Conservation (phyloP, 2,113 vertebrate genomes). For the Oryzias melastigma region DNA sequence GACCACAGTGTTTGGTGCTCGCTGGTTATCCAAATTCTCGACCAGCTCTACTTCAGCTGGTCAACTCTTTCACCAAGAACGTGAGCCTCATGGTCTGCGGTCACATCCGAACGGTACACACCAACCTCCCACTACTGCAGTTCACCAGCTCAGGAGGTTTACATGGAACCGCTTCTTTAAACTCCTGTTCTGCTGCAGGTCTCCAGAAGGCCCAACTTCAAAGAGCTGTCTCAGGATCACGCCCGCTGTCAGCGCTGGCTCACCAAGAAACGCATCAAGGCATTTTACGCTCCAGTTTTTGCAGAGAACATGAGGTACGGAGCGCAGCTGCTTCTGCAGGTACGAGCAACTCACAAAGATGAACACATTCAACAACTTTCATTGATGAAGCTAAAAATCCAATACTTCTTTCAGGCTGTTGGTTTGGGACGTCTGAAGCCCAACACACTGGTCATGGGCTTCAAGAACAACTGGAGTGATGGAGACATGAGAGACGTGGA, state of each 20-base stretch:
- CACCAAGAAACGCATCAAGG: constrained; percentile 89
- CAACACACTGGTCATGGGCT: constrained; percentile 93
- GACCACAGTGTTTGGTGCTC: constrained; percentile 95
- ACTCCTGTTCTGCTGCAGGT: constrained; percentile 66
- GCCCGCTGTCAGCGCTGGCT: constrained; percentile 91
- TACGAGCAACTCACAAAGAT: constrained; percentile 3
- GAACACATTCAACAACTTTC: no score
- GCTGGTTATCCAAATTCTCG: constrained; percentile 89
- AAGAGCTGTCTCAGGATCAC: constrained; percentile 86
- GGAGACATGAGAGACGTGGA: constrained; percentile 92
- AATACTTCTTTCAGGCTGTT: constrained; percentile 77
- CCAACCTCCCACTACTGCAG: accelerated
- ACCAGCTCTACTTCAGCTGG: constrained; percentile 90
- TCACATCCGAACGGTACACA: constrained; percentile 86
- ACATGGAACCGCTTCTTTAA: neutral
- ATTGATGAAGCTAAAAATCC: no score
- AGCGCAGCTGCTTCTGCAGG: constrained; percentile 91
- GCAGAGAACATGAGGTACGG: constrained; percentile 91
- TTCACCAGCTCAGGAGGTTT: neutral
- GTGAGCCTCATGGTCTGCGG: constrained; percentile 95
- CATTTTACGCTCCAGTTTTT: constrained; percentile 91
- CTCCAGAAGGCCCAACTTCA: constrained; percentile 87
- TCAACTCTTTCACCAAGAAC: constrained; percentile 94
- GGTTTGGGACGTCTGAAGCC: constrained; percentile 94
- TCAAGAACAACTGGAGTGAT: constrained; percentile 94